A percentile compares a stretch with the other conserved stretches of the same genome.
Conservation (phyloP, 2,888 invertebrate species). For the Hydroisotoma schaefferi region DNA sequence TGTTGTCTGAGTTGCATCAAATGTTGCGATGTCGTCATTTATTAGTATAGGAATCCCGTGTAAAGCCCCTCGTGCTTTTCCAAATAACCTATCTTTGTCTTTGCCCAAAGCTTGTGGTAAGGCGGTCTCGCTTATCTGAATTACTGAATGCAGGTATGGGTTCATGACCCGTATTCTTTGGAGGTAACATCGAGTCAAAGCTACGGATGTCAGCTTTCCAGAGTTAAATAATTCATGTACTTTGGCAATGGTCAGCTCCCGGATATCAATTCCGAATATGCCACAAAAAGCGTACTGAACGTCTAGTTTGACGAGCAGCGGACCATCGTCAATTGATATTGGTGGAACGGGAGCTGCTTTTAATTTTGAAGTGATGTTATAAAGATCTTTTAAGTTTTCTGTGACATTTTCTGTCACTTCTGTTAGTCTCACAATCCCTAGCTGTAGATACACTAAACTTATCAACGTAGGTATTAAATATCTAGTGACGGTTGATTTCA, state of each 20-base stretch:
- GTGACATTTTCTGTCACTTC: no score
- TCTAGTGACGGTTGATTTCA: no score
- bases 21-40: constrained; percentile 33
- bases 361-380: no score
- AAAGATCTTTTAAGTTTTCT: no score
- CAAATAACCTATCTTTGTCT: constrained; percentile 16
- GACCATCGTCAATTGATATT: no score
- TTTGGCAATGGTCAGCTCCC: constrained; percentile 36
- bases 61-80: constrained; percentile 11
- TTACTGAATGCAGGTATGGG: constrained; percentile 20
- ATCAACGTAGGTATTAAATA: no score
- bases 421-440: no score
- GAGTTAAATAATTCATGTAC: constrained; percentile 20
- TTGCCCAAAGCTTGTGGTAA: constrained; percentile 19
- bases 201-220: constrained; percentile 19
- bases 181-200: constrained; percentile 31
- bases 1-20: constrained; percentile 30
- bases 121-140: constrained; percentile 29
- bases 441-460: no score
- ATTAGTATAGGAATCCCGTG: constrained; percentile 37
- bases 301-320: constrained; percentile 1
- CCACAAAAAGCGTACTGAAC: constrained; percentile 9
- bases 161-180: constrained; percentile 31
- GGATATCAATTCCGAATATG: constrained; percentile 22
- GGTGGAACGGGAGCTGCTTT: no score